Evolutionary conservation across 2,797 vertebrate genomes (phyloP).

Genomic region (Paguma larvata): DNA sequence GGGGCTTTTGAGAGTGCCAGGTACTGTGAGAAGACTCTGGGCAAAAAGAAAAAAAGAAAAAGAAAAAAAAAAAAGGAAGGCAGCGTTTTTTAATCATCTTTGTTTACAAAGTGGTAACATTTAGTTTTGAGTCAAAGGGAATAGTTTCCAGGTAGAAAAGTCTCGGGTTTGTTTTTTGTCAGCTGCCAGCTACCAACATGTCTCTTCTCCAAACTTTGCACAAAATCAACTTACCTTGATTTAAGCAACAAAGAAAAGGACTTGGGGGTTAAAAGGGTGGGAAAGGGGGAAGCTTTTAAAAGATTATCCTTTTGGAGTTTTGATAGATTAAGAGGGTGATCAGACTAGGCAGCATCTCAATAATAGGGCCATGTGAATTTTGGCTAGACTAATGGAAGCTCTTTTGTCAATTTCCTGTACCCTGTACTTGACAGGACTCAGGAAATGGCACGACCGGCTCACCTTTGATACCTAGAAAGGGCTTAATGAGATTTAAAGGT

Average conservation of each 20-base stretch:
- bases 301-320: slow-evolving; percentile 79
- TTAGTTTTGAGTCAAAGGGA: slow-evolving; percentile 80
- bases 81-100: slow-evolving; percentile 81
- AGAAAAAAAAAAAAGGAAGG: slow-evolving; percentile 7
- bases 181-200: slow-evolving; percentile 39
- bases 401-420: slow-evolving; percentile 73
- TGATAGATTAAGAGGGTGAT: slow-evolving; percentile 79
- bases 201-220: slow-evolving; percentile 67
- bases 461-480: slow-evolving; percentile 80
- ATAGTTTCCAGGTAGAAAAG: slow-evolving; percentile 76
- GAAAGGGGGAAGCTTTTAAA: slow-evolving; percentile 78
- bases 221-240: slow-evolving; percentile 78
- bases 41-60: slow-evolving; percentile 19
- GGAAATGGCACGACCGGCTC: slow-evolving; percentile 70
- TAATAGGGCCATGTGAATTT: slow-evolving; percentile 72
- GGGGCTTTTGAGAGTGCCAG: slow-evolving; percentile 67
- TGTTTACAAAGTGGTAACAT: slow-evolving; percentile 81
- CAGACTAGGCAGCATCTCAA: slow-evolving; percentile 64
- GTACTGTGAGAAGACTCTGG: slow-evolving; percentile 72
- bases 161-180: slow-evolving; percentile 63
- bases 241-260: slow-evolving; percentile 76
- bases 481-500: slow-evolving; percentile 83
- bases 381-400: slow-evolving; percentile 67
- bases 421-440: slow-evolving; percentile 77
- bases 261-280: slow-evolving; percentile 70